Evolutionary conservation across 2,113 vertebrate genomes (phyloP).

Genomic region (Dicentrarchus labrax): DNA sequence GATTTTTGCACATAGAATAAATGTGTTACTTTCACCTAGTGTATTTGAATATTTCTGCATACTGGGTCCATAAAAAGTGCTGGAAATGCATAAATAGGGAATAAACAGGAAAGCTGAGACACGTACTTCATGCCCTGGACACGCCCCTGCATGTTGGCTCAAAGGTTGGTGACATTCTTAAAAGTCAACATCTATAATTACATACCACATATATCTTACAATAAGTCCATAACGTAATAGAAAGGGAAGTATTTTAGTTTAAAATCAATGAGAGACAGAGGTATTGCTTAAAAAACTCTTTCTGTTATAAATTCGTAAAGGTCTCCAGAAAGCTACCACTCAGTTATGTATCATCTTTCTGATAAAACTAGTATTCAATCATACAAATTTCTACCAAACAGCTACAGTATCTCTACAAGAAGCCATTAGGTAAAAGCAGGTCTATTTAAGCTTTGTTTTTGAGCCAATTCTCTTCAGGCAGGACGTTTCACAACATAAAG

Average conservation of each 20-base stretch:
- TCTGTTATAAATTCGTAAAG: background rate
- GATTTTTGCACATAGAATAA: too few species aligned
- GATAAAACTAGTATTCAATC: background rate
- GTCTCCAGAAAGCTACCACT: background rate
- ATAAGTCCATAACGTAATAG: too few species aligned
- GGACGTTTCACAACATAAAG: conserved; percentile 47
- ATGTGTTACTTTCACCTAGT: too few species aligned
- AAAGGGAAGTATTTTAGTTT: background rate
- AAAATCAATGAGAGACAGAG: background rate
- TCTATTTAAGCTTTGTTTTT: conserved; percentile 49
- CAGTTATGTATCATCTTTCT: background rate
- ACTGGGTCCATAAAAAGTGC: too few species aligned
- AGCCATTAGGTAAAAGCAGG: conserved; percentile 55
- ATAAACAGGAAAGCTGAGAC: too few species aligned
- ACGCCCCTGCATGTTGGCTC: too few species aligned
- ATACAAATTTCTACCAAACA: background rate
- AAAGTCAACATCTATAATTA: too few species aligned
- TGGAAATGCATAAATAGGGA: too few species aligned
- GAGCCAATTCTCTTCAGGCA: conserved; percentile 53
- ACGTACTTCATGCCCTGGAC: too few species aligned
- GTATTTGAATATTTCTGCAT: too few species aligned
- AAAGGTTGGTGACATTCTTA: too few species aligned
- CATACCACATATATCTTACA: too few species aligned
- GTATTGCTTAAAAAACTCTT: background rate
- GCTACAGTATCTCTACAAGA: conserved; percentile 5